These are phyloP conservation scores for Maniola jurtina DNA, from an alignment of 1,140 invertebrate genomes.

Conservation along the genomic window DNA sequence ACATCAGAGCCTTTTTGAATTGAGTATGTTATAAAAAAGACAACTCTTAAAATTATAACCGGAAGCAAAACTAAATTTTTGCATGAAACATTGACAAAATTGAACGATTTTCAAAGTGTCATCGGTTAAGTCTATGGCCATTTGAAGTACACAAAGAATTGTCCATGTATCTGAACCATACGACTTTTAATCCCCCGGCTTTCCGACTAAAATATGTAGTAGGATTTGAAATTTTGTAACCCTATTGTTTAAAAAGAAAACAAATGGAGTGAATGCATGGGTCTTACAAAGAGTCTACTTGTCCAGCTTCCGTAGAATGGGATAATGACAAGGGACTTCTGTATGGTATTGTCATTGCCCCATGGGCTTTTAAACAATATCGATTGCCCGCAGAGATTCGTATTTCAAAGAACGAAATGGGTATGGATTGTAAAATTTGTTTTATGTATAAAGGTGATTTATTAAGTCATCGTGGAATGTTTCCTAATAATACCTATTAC, in stretches of 20 bases:
- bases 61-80: too few relatives aligned
- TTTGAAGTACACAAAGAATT: too few relatives aligned
- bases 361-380: conserved; percentile 55
- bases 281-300: conserved; percentile 49
- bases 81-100: too few relatives aligned
- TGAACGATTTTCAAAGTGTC: too few relatives aligned
- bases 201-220: conserved; percentile 39
- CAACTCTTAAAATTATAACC: too few relatives aligned
- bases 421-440: conserved; percentile 33
- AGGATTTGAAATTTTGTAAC: conserved; percentile 51
- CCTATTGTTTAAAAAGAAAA: conserved; percentile 66
- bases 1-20: too few relatives aligned
- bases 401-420: conserved; percentile 44
- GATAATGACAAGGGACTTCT: conserved; percentile 57
- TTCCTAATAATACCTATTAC: not conserved
- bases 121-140: too few relatives aligned
- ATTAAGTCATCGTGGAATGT: not conserved
- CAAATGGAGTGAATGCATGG: conserved; percentile 60
- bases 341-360: conserved; percentile 55
- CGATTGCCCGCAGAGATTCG: conserved; percentile 56
- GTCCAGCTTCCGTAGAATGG: conserved; percentile 60
- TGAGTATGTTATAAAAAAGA: too few relatives aligned
- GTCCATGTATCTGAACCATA: too few relatives aligned
- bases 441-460: conserved; percentile 4
- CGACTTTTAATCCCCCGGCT: too few relatives aligned